Conservation (phyloP, 1,140 invertebrate species). For the Drosophila insularis region DNA sequence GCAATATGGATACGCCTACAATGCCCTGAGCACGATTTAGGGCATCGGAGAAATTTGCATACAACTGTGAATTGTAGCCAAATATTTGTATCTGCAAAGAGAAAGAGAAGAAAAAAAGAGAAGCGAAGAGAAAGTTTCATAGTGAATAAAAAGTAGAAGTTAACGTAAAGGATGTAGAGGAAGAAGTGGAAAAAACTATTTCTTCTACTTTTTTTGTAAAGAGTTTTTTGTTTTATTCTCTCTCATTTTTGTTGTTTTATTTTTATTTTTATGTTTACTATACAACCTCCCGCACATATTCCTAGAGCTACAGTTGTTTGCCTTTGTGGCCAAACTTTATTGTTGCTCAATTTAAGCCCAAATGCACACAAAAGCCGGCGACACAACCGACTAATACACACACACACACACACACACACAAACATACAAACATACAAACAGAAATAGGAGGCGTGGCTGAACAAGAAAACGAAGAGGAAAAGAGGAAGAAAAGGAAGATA, state of each 20-base stretch:
- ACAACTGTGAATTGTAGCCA: constrained; percentile 96
- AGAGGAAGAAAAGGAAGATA: too few species aligned
- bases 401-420: neutral
- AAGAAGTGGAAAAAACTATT: neutral
- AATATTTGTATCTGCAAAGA: constrained; percentile 93
- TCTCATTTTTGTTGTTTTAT: constrained; percentile 15
- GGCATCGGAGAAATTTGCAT: constrained; percentile 95
- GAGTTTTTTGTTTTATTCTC: constrained; percentile 9
- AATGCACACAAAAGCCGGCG: constrained; percentile 58
- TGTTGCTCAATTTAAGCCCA: constrained; percentile 71
- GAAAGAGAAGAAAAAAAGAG: constrained; percentile 69
- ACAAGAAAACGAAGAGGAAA: neutral
- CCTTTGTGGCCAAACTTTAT: constrained; percentile 60
- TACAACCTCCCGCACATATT: neutral
- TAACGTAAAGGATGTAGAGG: neutral
- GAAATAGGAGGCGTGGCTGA: constrained; percentile 15
- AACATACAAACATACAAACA: neutral
- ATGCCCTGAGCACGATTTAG: constrained; percentile 94
- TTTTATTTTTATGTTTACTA: constrained; percentile 3
- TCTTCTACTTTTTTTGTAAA: neutral
- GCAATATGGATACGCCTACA: constrained; percentile 92
- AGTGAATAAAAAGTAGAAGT: constrained; percentile 1
- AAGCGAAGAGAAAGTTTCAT: constrained; percentile 6
- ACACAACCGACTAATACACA: constrained; percentile 4
- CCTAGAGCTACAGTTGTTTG: constrained; percentile 25